Evolutionary conservation across 1,140 invertebrate species (phyloP).

Genomic region (Coptotermes formosanus): DNA sequence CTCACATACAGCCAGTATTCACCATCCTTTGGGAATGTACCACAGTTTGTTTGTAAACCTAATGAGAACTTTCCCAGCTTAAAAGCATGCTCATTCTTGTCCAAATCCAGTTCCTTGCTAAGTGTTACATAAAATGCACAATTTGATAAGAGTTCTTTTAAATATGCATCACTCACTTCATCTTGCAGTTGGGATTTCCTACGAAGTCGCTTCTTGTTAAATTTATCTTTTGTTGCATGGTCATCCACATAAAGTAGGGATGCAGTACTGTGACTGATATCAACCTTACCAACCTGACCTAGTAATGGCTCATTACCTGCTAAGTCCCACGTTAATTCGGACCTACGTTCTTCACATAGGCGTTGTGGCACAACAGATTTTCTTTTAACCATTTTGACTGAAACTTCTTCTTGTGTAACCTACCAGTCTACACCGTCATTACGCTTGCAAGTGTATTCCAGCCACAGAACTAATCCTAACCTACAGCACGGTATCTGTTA

Average conservation of each 20-base stretch:
- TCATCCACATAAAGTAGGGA: background rate
- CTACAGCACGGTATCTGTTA: too few relatives aligned
- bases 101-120: background rate
- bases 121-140: constrained; percentile 1
- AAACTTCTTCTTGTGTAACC: background rate
- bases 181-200: background rate
- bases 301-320: background rate
- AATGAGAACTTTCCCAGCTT: background rate
- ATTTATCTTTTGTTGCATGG: background rate
- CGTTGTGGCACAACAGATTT: background rate
- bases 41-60: background rate
- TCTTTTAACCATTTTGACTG: background rate
- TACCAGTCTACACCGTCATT: background rate
- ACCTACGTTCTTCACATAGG: background rate
- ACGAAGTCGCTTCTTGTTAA: background rate
- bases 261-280: background rate
- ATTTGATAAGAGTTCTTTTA: background rate
- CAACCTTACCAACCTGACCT: background rate
- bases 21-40: constrained; percentile 26
- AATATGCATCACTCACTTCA: background rate
- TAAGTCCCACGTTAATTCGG: background rate
- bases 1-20: constrained; percentile 46
- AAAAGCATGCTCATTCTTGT: background rate
- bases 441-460: too few relatives aligned
- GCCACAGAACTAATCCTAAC: too few relatives aligned